Evolutionary conservation across 1,140 invertebrate species (phyloP), one percentile per base, ranked within the genome.

Genomic region (Tetramorium alpestre): DNA sequence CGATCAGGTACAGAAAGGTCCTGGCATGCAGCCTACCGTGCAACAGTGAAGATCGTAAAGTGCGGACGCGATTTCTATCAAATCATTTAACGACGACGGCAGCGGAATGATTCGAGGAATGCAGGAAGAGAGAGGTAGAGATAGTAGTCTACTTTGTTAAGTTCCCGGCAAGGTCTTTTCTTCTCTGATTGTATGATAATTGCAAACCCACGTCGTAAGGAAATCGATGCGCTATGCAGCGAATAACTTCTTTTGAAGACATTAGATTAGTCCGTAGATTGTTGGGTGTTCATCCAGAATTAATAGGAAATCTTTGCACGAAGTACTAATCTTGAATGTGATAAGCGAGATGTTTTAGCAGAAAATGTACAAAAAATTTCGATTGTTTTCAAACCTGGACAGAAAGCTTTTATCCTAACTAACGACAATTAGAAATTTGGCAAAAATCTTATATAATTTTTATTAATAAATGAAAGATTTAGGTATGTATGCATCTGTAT

Each of bases 181-280:
- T 81, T 44, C 56, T 56, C 65, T 44, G 49, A 16, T 16, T 56
- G 64, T 64, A 44, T 44, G 47, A 47, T 70, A 81, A 81, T 81
- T 80, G 76, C 76, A 25, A 25, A 64, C 10, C 2, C 16, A 11
- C 38, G 22, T 44, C 49, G 33, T 7, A 8, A 67, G 58, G 33
- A 38, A 54, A 70, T 70, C 65, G 22, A 81, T 11, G 18, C 47
- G 60, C 60, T 13, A 6, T 13, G 44, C 56, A 62, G 25, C 72
- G 16, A 11, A 56, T 41, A 3, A 41, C 65, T 70, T 70, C 49
- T 62, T 72, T 56, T 13, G 16, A 56, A 41, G 44, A 80, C 28
- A 80, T 51, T 80, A 47, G 22, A 70, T 81, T 81, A 70, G 44
- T 56, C 25, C 51, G 44, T 13, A 49, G 2, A 81, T 56, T 81